A percentile compares a stretch with the other conserved stretches of the same genome.
phyloP scores from a whole-genome alignment of 1,140 invertebrate genomes.

The Euura saliciscinereae region DNA sequence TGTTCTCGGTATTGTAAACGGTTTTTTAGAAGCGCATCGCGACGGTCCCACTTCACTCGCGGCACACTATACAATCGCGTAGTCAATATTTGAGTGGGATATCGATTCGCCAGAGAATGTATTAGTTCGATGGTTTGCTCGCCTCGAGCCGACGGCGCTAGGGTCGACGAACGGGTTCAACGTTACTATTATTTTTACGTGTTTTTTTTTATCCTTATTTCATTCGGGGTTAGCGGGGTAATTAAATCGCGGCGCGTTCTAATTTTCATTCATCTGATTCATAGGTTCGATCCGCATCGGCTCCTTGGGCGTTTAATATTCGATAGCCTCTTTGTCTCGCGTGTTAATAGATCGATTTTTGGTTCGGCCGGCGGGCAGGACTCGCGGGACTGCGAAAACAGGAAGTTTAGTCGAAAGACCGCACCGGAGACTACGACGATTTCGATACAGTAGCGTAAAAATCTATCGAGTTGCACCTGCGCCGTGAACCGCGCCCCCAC shows the following conservation, averaged over 20 bases:
- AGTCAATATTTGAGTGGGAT: constrained; percentile 59
- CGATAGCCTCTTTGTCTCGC: too few relatives aligned
- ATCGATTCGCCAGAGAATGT: constrained; percentile 52
- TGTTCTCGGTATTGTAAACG: not conserved
- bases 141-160: not conserved
- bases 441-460: not conserved
- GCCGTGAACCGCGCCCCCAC: not conserved
- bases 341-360: too few relatives aligned
- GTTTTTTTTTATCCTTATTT: too few relatives aligned
- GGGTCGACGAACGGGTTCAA: not conserved
- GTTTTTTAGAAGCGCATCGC: constrained; percentile 40
- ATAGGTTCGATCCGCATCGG: too few relatives aligned
- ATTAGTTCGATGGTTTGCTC: constrained; percentile 10
- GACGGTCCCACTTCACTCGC: constrained; percentile 36
- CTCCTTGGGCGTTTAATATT: too few relatives aligned
- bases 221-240: too few relatives aligned
- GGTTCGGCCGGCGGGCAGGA: too few relatives aligned
- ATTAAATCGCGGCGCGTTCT: too few relatives aligned
- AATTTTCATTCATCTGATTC: too few relatives aligned
- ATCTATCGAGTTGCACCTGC: not conserved
- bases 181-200: too few relatives aligned
- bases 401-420: constrained; percentile 4
- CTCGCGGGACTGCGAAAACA: not conserved
- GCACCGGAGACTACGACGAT: constrained; percentile 1
- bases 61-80: constrained; percentile 43